phyloP scores from a whole-genome alignment of 2,888 invertebrate species.

The Axea sp. region DNA sequence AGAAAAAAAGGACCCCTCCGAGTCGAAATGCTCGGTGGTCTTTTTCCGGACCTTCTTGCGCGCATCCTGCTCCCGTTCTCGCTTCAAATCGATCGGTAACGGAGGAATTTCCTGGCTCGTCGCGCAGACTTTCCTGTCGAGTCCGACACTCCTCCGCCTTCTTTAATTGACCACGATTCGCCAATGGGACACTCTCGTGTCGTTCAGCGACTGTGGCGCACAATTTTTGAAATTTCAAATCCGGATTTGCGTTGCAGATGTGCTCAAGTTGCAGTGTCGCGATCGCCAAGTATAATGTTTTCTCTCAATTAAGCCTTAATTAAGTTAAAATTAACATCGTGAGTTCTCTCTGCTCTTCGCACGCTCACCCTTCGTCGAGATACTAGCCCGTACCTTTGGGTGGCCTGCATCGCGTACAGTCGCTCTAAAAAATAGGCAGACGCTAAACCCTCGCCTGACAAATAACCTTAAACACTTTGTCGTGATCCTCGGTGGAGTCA shows the following conservation, averaged over 20 bases:
- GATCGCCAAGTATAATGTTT: constrained; percentile 77
- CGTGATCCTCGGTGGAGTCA: constrained; percentile 20
- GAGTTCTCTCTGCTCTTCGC: constrained; percentile 73
- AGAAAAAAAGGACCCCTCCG: constrained; percentile 42
- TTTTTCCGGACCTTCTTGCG: constrained; percentile 41
- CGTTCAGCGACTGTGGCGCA: constrained; percentile 64
- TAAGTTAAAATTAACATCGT: constrained; percentile 80
- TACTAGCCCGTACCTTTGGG: constrained; percentile 76
- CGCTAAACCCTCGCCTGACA: constrained; percentile 46
- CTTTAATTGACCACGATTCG: constrained; percentile 78
- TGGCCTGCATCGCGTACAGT: constrained; percentile 76
- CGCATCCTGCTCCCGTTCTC: constrained; percentile 18
- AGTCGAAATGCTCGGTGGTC: constrained; percentile 44
- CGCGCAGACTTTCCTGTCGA: constrained; percentile 43
- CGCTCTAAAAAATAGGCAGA: constrained; percentile 66
- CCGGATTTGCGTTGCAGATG: constrained; percentile 79
- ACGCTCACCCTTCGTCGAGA: constrained; percentile 63
- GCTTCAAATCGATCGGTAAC: constrained; percentile 31
- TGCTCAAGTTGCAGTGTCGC: constrained; percentile 74
- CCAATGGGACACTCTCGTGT: constrained; percentile 69
- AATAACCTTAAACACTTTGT: constrained; percentile 57
- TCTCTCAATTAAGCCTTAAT: constrained; percentile 80
- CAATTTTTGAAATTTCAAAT: constrained; percentile 79
- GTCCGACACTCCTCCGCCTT: constrained; percentile 61
- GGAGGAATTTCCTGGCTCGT: constrained; percentile 50